A percentile compares a stretch with the other conserved stretches of the same genome.
phyloP scores from a whole-genome alignment of 2,797 vertebrate genomes.

The Phoebastria nigripes region DNA sequence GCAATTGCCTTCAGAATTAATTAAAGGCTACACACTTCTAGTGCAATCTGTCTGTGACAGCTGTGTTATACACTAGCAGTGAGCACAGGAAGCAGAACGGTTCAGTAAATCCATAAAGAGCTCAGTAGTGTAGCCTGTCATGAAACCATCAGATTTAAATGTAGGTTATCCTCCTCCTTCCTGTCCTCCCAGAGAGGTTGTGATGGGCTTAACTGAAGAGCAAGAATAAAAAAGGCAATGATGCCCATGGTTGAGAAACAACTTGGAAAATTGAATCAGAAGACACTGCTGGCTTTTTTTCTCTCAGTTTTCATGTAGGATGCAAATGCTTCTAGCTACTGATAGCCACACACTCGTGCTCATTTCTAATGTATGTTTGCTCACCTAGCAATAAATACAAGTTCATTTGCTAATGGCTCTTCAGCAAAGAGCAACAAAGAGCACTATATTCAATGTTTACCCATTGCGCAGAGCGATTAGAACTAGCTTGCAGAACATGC shows the following conservation, averaged over 20 bases:
- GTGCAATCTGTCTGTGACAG: conserved; percentile 58
- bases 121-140: conserved; percentile 38
- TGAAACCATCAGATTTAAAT: conserved; percentile 60
- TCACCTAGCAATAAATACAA: neutral
- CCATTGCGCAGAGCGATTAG: neutral
- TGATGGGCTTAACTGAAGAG: conserved; percentile 18
- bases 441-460: neutral
- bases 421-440: conserved; percentile 17
- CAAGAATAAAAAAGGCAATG: neutral
- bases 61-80: conserved; percentile 18
- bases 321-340: neutral
- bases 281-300: neutral
- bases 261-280: neutral
- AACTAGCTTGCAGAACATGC: neutral
- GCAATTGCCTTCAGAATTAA: conserved; percentile 52
- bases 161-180: conserved; percentile 63
- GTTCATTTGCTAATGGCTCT: conserved; percentile 29
- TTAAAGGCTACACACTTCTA: conserved; percentile 48
- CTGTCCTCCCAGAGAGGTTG: conserved; percentile 18
- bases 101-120: conserved; percentile 46
- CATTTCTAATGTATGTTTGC: conserved; percentile 6
- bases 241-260: neutral
- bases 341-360: neutral
- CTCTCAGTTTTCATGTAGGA: neutral
- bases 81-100: neutral